phyloP scores from a whole-genome alignment of 2,797 vertebrate species.

The Sebastes baramenuke region DNA sequence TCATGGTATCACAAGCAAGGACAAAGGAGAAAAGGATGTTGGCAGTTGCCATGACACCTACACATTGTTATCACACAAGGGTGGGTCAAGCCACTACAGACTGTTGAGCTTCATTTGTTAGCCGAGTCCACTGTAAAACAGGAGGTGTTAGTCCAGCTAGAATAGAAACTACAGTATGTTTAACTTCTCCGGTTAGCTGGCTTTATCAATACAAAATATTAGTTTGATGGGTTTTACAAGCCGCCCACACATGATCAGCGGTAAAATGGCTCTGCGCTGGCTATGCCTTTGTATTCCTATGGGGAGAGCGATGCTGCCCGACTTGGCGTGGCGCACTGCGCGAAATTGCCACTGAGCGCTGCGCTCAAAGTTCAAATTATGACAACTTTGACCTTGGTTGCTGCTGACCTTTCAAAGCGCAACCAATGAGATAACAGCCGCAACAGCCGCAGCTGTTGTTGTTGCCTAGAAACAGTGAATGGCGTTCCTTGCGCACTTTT shows the following conservation, averaged over 20 bases:
- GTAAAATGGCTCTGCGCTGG: background rate
- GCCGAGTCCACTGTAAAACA: conserved; percentile 65
- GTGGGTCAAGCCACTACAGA: conserved; percentile 50
- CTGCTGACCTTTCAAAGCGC: too few species aligned
- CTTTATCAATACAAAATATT: conserved; percentile 22
- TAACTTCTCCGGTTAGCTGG: background rate
- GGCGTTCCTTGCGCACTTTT: too few species aligned
- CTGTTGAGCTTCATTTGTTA: conserved; percentile 13
- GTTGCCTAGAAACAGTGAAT: too few species aligned
- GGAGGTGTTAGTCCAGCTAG: conserved; percentile 31
- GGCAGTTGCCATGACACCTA: background rate
- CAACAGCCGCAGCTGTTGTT: background rate
- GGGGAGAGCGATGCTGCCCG: background rate
- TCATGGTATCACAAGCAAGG: background rate
- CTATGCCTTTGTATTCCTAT: background rate
- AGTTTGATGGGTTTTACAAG: background rate
- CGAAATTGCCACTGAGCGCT: too few species aligned
- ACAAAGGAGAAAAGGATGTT: background rate
- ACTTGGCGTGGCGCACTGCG: too few species aligned
- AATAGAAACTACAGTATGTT: background rate
- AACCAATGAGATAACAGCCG: background rate
- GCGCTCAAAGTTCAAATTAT: too few species aligned
- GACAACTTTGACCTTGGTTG: too few species aligned
- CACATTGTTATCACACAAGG: background rate
- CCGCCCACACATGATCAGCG: background rate